phyloP scores from a whole-genome alignment of 2,113 vertebrate genomes.

The Penelope pileata region DNA sequence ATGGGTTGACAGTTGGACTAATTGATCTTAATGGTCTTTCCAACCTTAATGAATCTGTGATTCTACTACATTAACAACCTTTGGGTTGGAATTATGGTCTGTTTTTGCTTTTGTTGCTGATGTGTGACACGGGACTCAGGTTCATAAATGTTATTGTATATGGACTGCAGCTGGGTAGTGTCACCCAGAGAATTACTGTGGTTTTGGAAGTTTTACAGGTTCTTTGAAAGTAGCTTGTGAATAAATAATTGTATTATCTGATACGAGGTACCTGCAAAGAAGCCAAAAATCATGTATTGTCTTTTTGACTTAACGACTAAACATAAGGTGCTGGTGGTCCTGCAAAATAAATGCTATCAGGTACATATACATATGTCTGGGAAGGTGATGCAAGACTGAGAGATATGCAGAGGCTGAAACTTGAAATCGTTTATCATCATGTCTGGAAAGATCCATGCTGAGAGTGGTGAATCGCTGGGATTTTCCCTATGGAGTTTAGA shows the following conservation, averaged over 20 bases:
- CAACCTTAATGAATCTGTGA: too few species aligned
- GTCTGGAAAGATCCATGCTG: neutral
- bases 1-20: too few species aligned
- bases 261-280: neutral
- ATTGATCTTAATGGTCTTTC: too few species aligned
- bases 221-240: neutral
- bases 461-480: neutral
- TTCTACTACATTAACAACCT: neutral
- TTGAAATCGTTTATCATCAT: fast-evolving
- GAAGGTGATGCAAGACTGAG: neutral
- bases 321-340: neutral
- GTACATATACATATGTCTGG: fast-evolving
- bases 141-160: fast-evolving
- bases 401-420: neutral
- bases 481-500: neutral
- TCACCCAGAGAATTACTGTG: neutral
- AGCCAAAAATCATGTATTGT: neutral
- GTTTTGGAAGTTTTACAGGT: neutral
- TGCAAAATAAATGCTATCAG: neutral
- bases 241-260: neutral
- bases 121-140: neutral
- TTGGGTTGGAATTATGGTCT: neutral
- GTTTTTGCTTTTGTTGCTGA: neutral
- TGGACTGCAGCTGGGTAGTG: neutral
- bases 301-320: neutral